Evolutionary conservation across 1,140 invertebrate genomes (phyloP).

Genomic region (Ridgeia piscesae): DNA sequence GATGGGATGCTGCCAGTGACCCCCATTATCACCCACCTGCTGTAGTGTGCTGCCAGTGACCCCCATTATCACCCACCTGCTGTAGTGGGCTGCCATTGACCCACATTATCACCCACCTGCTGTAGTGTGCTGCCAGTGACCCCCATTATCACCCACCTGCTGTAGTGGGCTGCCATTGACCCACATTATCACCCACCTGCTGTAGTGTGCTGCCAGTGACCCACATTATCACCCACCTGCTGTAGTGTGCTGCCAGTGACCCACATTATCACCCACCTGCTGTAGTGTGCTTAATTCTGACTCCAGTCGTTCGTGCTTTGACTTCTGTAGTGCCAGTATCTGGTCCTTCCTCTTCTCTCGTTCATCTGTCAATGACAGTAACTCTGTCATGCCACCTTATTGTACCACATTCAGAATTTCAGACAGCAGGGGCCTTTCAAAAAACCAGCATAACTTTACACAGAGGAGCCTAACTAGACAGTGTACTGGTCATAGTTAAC

Average conservation of each 20-base stretch:
- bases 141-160: too few species aligned
- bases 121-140: conserved; percentile 23
- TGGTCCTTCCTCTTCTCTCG: conserved; percentile 36
- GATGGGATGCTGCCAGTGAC: too few species aligned
- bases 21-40: not conserved
- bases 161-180: conserved; percentile 5
- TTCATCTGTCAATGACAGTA: conserved; percentile 28
- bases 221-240: too few species aligned
- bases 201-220: too few species aligned
- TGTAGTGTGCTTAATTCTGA: conserved; percentile 28
- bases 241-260: too few species aligned
- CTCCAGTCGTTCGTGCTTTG: conserved; percentile 33
- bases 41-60: conserved; percentile 23
- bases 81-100: conserved; percentile 22
- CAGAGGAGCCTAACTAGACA: too few species aligned
- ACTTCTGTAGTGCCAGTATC: conserved; percentile 30
- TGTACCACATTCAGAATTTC: not conserved
- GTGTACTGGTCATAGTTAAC: too few species aligned
- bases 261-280: conserved; percentile 16
- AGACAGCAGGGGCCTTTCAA: too few species aligned
- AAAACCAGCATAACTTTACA: too few species aligned
- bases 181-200: too few species aligned
- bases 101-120: too few species aligned
- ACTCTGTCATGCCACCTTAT: not conserved
- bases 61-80: too few species aligned